phyloP scores from a whole-genome alignment of 1,140 invertebrate genomes.

The Bombus cullumanus region DNA sequence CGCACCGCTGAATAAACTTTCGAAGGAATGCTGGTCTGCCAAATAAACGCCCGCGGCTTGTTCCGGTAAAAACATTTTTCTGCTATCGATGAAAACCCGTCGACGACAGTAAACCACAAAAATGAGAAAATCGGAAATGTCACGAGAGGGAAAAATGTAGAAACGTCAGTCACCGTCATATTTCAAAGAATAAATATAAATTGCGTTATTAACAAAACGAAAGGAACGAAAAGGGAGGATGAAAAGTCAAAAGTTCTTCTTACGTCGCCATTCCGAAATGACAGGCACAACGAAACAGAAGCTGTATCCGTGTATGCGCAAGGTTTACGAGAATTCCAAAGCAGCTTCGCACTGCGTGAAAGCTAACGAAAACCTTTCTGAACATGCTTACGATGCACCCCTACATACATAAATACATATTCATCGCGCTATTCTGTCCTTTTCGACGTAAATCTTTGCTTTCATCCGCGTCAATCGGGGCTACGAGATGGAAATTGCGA shows the following conservation, averaged over 20 bases:
- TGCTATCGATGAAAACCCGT: constrained; percentile 32
- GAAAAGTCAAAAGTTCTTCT: constrained; percentile 11
- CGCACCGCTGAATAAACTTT: constrained; percentile 51
- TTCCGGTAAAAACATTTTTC: constrained; percentile 49
- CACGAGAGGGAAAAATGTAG: background rate
- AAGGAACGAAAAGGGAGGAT: background rate
- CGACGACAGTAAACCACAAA: constrained; percentile 14
- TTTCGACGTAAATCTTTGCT: constrained; percentile 68
- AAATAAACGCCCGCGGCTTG: constrained; percentile 51
- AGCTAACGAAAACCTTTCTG: constrained; percentile 3
- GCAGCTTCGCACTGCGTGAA: background rate
- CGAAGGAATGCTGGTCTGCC: constrained; percentile 35
- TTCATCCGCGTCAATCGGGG: constrained; percentile 64
- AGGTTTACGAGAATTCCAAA: constrained; percentile 31
- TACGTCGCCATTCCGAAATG: background rate
- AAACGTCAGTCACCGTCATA: background rate
- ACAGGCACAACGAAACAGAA: background rate
- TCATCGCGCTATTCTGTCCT: constrained; percentile 36
- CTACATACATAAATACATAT: constrained; percentile 38
- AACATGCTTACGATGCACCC: constrained; percentile 28
- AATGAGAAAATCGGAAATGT: constrained; percentile 46
- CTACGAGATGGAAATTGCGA: constrained; percentile 68
- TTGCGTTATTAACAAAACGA: constrained; percentile 2
- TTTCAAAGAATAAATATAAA: constrained; percentile 19
- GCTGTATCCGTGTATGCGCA: background rate